Conservation (phyloP, 2,888 invertebrate genomes). For the Eupithecia exiguata region DNA sequence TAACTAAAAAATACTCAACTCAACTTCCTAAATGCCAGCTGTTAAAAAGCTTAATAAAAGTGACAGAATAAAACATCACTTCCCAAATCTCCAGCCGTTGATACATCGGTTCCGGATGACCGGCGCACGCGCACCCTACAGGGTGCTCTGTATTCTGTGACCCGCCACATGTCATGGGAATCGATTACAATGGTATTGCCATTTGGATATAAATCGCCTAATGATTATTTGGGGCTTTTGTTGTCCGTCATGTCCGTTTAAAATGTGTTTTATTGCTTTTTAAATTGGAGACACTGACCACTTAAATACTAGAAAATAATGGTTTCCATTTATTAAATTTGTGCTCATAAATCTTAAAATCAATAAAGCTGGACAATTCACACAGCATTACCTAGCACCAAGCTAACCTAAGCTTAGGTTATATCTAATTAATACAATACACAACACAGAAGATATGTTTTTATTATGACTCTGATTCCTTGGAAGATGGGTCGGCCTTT, state of each 20-base stretch:
- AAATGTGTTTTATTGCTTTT: constrained; percentile 11
- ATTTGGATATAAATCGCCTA: constrained; percentile 56
- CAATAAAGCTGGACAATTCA: too few relatives aligned
- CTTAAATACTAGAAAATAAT: neutral
- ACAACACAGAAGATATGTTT: too few relatives aligned
- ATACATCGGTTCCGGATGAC: constrained; percentile 47
- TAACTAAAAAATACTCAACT: too few relatives aligned
- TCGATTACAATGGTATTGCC: constrained; percentile 57
- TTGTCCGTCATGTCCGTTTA: constrained; percentile 27
- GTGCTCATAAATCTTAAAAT: neutral
- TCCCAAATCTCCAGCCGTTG: constrained; percentile 41
- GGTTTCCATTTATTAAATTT: neutral
- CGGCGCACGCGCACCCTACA: constrained; percentile 42
- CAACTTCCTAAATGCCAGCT: constrained; percentile 17
- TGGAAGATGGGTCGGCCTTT: too few relatives aligned
- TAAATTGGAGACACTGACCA: neutral
- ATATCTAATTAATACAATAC: too few relatives aligned
- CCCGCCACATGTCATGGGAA: constrained; percentile 66
- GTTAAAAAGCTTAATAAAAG: constrained; percentile 38
- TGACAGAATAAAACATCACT: constrained; percentile 32
- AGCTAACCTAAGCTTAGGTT: too few relatives aligned
- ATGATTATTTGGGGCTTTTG: constrained; percentile 49
- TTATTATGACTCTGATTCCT: too few relatives aligned
- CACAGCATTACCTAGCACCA: too few relatives aligned
- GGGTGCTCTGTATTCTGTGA: constrained; percentile 15